These are phyloP conservation scores for Ascidia mentula DNA, from an alignment of 23 tunicate genomes.

Conservation along the genomic window DNA sequence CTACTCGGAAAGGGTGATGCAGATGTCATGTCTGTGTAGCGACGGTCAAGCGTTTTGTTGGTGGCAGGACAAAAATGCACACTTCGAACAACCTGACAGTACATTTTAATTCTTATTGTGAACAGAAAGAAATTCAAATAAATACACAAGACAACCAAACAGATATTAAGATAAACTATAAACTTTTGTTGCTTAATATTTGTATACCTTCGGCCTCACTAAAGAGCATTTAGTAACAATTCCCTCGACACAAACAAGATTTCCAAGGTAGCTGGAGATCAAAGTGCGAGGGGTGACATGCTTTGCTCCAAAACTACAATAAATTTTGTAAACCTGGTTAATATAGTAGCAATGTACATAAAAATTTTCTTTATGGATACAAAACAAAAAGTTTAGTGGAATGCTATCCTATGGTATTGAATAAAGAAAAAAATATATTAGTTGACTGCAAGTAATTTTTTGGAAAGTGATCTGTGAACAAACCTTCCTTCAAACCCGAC, in stretches of 20 bases:
- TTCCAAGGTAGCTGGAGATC: slow-evolving; percentile 65
- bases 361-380: too few relatives aligned
- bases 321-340: too few relatives aligned
- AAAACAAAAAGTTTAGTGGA: too few relatives aligned
- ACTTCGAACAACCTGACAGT: slow-evolving; percentile 81
- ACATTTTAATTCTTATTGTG: not conserved
- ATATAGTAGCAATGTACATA: too few relatives aligned
- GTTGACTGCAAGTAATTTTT: too few relatives aligned
- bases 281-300: slow-evolving; percentile 98
- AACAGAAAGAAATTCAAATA: not conserved
- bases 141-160: too few relatives aligned
- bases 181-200: too few relatives aligned
- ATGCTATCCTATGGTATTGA: too few relatives aligned
- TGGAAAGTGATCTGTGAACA: not conserved
- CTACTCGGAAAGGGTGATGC: slow-evolving; percentile 59
- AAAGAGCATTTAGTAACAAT: slow-evolving; percentile 94
- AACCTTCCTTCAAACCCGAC: slow-evolving; percentile 97
- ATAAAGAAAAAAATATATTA: too few relatives aligned
- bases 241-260: slow-evolving; percentile 92
- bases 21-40: slow-evolving; percentile 92
- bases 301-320: slow-evolving; percentile 87
- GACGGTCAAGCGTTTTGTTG: slow-evolving; percentile 73
- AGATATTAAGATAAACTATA: too few relatives aligned
- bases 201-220: slow-evolving; percentile 75
- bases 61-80: slow-evolving; percentile 98